Evolutionary conservation across 2,797 vertebrate genomes (phyloP), one percentile per base, ranked within the genome.

Genomic region (Holocentrus rufus): DNA sequence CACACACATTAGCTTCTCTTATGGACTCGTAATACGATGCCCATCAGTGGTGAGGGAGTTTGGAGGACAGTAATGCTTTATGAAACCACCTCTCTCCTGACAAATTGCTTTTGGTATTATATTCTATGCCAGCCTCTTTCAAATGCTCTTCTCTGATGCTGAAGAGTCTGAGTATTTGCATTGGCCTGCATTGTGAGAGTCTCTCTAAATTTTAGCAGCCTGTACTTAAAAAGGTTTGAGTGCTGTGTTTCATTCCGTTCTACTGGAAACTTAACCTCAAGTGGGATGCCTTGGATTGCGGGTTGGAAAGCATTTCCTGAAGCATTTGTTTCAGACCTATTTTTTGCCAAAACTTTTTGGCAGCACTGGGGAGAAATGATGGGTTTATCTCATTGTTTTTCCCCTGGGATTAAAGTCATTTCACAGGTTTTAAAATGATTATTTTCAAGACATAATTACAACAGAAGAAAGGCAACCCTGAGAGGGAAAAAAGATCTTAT

Each of bases 221-320:
- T 68, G 73, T 62, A 54, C 62, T 54, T 76, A 18, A 23, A 39
- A 13, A 14, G 13, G 18, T 56, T 3, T 34, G 22, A 70, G 30
- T 58, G 47, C 65, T 59, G 13, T 15, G 56, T 72, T 72, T 68
- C 8, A 0, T 64, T 65, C 20, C 46, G 54, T 53, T 52, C 22
- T 47, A 39, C n/a, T 22, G 54, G 20, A 76, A 27, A 1, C 31
- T 42, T 47, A 39, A 49, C 71, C 64, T 80, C 17, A 46, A 62
- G 56, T 65, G 27, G 69, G 65, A 65, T n/a, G 36, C 15, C 55
- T 23, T 66, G 52, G 22, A 39, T 52, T 18, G 10, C 60, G 55
- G 67, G 54, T 50, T 76, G 7, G 59, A 15, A 18, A 52, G 20
- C 25, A 34, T 22, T 76, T 69, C 69, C 10, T 47, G 5, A 50